A percentile compares a stretch with the other conserved stretches of the same genome.
Evolutionary conservation across 2,888 invertebrate species (phyloP).

Genomic region (Watsonalla cultraria): DNA sequence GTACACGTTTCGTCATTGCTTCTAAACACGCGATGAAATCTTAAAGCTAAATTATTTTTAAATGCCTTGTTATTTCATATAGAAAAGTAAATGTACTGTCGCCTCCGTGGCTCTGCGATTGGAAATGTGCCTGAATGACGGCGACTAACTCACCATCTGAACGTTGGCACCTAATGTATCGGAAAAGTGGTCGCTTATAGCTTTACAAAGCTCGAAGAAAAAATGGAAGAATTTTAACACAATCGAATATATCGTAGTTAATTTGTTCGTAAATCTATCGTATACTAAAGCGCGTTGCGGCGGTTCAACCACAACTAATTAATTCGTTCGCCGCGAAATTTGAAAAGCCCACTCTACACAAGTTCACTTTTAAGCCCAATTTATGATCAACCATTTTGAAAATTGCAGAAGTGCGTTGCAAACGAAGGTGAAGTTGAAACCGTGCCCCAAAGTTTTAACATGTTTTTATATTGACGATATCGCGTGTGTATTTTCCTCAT

Average conservation of each 20-base stretch:
- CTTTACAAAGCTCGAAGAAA: no score
- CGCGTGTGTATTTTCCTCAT: no score
- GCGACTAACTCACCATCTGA: no score
- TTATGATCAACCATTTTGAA: background rate
- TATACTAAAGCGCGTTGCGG: conserved; percentile 28
- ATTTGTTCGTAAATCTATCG: conserved; percentile 23
- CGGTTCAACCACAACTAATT: background rate
- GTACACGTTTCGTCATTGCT: background rate
- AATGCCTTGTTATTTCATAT: background rate
- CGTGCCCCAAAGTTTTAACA: no score
- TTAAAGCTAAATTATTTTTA: background rate
- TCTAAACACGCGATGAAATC: background rate
- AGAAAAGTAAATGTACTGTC: no score
- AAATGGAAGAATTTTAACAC: no score
- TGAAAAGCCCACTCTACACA: background rate
- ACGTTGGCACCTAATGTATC: no score
- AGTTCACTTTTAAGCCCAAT: background rate
- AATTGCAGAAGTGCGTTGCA: background rate
- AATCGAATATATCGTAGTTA: conserved; percentile 10
- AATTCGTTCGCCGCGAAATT: background rate
- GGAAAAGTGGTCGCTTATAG: no score
- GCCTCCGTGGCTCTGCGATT: no score
- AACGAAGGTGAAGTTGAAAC: no score
- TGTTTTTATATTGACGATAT: no score
- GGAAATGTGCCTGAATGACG: no score